These are phyloP conservation scores for Lutra lutra DNA, from an alignment of 2,797 vertebrate genomes.

Conservation along the genomic window DNA sequence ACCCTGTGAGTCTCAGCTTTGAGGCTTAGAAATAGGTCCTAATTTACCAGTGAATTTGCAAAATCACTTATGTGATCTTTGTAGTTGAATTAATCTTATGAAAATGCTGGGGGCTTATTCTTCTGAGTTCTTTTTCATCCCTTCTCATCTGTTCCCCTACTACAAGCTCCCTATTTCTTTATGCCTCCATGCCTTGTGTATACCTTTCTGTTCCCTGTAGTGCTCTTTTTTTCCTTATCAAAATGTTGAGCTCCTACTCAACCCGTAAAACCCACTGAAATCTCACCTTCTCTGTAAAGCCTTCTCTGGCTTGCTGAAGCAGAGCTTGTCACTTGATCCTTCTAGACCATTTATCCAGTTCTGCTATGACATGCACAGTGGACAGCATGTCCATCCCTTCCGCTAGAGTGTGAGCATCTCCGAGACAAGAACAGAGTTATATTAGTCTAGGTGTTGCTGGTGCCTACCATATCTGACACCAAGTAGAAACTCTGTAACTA, in stretches of 20 bases:
- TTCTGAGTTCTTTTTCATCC: background rate
- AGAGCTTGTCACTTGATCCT: slow-evolving; percentile 28
- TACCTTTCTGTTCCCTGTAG: background rate
- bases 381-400: background rate
- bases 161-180: background rate
- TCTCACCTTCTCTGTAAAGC: slow-evolving; percentile 38
- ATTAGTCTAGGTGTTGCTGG: background rate
- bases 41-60: slow-evolving; percentile 10
- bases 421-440: slow-evolving; percentile 22
- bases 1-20: background rate
- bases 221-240: slow-evolving; percentile 37
- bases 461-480: background rate
- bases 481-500: slow-evolving; percentile 17
- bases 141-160: background rate
- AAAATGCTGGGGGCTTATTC: slow-evolving; percentile 14
- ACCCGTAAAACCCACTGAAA: slow-evolving; percentile 37
- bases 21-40: slow-evolving; percentile 30
- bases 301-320: slow-evolving; percentile 23
- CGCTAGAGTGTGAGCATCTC: background rate
- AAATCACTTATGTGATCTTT: background rate
- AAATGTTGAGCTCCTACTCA: slow-evolving; percentile 55
- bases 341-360: slow-evolving; percentile 14
- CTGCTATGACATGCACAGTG: background rate
- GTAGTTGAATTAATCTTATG: slow-evolving; percentile 23
- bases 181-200: background rate